phyloP scores from a whole-genome alignment of 2,113 vertebrate genomes.

The Sturnira hondurensis region DNA sequence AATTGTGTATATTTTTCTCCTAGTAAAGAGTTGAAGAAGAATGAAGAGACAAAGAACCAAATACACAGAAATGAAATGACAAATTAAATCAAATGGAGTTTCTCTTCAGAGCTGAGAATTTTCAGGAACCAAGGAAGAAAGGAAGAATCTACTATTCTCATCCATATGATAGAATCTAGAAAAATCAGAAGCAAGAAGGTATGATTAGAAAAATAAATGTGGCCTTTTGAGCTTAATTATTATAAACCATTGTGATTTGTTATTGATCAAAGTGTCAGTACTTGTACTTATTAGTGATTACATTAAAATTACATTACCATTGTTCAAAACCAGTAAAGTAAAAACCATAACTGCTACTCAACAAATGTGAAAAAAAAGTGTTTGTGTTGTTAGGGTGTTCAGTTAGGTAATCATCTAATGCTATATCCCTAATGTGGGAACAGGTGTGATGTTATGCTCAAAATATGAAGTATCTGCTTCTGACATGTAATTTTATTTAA shows the following conservation, averaged over 20 bases:
- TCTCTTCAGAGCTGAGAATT: conserved; percentile 58
- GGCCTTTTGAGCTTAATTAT: conserved; percentile 82
- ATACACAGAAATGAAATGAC: conserved; percentile 75
- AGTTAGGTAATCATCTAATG: conserved; percentile 12
- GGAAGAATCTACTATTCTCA: conserved; percentile 41
- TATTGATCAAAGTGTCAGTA: conserved; percentile 12
- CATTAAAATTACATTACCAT: neutral
- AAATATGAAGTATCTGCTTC: conserved; percentile 32
- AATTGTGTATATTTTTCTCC: conserved; percentile 59
- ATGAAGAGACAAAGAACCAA: conserved; percentile 78
- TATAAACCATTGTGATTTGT: conserved; percentile 49
- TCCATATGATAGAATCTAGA: conserved; percentile 70
- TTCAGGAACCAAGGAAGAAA: conserved; percentile 74
- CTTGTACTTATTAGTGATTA: conserved; percentile 21
- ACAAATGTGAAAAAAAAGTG: neutral
- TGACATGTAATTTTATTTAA: conserved; percentile 55
- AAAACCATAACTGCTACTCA: neutral
- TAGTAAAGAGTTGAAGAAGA: conserved; percentile 64
- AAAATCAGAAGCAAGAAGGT: conserved; percentile 62
- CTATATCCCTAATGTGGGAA: conserved; percentile 4
- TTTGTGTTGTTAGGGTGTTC: neutral
- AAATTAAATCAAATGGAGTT: conserved; percentile 67
- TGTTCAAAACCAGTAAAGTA: conserved; percentile 41
- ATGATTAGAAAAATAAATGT: conserved; percentile 72
- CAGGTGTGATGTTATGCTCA: conserved; percentile 16